Percentiles rank a stretch among this genome's conserved stretches.
phyloP scores from a whole-genome alignment of 2,113 vertebrate genomes.

The Sinocyclocheilus anshuiensis region DNA sequence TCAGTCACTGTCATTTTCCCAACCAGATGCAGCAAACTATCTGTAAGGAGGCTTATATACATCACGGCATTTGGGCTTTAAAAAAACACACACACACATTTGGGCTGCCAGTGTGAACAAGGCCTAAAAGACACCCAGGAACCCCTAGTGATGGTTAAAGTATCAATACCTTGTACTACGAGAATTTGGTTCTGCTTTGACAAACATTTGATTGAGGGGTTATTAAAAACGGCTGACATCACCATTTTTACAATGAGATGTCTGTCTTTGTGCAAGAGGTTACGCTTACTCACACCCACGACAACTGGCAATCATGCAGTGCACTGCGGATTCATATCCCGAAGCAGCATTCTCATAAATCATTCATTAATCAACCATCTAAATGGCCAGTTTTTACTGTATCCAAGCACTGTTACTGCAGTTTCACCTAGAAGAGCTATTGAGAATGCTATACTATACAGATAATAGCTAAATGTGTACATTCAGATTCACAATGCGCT shows the following conservation, averaged over 20 bases:
- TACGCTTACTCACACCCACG: background rate
- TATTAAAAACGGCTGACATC: background rate
- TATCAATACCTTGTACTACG: background rate
- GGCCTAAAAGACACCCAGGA: background rate
- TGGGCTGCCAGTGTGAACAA: background rate
- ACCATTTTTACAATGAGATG: conserved; percentile 6
- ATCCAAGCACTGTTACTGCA: background rate
- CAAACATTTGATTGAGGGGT: background rate
- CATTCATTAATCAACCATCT: background rate
- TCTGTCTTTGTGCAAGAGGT: background rate
- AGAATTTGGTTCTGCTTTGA: background rate
- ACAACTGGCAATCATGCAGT: background rate
- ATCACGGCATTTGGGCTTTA: background rate
- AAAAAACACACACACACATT: too few species aligned
- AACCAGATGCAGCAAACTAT: background rate
- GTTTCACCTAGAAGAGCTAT: background rate
- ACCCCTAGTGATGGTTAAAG: background rate
- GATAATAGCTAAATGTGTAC: background rate
- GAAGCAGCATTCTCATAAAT: background rate
- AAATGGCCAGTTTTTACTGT: background rate
- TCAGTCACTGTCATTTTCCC: background rate
- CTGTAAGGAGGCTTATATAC: background rate
- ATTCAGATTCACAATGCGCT: background rate
- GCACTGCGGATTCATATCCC: background rate
- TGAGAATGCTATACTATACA: background rate